Evolutionary conservation across 1,140 invertebrate genomes (phyloP).

Genomic region (Drosophila teissieri): DNA sequence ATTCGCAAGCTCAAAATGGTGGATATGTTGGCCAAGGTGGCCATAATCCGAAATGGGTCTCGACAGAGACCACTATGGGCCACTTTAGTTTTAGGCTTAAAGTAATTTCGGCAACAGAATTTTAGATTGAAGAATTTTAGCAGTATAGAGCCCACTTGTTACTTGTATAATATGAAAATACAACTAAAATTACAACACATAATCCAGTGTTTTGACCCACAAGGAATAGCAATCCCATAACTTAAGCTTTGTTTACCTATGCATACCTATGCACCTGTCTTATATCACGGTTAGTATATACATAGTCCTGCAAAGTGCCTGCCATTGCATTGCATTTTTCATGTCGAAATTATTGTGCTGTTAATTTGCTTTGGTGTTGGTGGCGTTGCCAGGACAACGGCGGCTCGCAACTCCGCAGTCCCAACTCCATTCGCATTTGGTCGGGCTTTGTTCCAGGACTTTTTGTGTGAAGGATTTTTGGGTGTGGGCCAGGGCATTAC

Average conservation of each 20-base stretch:
- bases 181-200: too few species aligned
- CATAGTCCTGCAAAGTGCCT: slow-evolving; percentile 19
- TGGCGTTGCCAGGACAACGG: slow-evolving; percentile 71
- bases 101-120: background rate
- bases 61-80: background rate
- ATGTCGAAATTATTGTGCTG: slow-evolving; percentile 65
- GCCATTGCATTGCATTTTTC: slow-evolving; percentile 42
- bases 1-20: slow-evolving; percentile 31
- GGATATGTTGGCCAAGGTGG: slow-evolving; percentile 14
- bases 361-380: slow-evolving; percentile 71
- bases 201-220: background rate
- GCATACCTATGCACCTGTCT: background rate
- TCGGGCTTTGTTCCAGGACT: slow-evolving; percentile 64
- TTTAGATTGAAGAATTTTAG: too few species aligned
- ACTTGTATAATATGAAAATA: too few species aligned
- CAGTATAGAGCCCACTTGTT: too few species aligned
- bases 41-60: background rate
- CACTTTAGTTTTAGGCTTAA: background rate
- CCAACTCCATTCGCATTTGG: slow-evolving; percentile 61
- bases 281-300: slow-evolving; percentile 1
- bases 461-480: slow-evolving; percentile 41
- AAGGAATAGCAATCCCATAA: background rate
- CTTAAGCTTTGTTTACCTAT: background rate
- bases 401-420: slow-evolving; percentile 21
- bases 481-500: slow-evolving; percentile 32